Percentiles rank a stretch among this genome's conserved stretches.
phyloP scores from a whole-genome alignment of 2,888 invertebrate genomes.

The Hermodice carunculata region DNA sequence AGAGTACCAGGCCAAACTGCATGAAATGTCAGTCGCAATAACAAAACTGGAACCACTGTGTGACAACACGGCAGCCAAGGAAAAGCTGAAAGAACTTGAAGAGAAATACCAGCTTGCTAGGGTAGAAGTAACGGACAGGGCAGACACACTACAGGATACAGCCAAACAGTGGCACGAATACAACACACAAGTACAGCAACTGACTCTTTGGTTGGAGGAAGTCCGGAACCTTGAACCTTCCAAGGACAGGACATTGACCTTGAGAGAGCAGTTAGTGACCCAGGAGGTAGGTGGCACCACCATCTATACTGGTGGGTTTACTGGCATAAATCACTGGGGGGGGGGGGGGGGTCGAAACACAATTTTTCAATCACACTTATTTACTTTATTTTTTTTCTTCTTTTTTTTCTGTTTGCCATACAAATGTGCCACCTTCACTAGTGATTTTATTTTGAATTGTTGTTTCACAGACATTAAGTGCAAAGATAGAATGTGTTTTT shows the following conservation, averaged over 20 bases:
- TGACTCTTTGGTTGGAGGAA: slow-evolving; percentile 90
- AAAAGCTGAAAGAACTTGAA: not conserved
- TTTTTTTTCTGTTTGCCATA: no score
- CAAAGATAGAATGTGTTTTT: no score
- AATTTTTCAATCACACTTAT: no score
- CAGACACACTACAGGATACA: slow-evolving; percentile 87
- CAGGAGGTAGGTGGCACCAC: slow-evolving; percentile 6
- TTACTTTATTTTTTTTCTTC: no score
- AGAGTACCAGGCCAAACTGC: not conserved
- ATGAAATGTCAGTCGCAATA: not conserved
- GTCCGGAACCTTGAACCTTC: no score
- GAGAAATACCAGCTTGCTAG: not conserved
- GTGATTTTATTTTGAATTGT: no score
- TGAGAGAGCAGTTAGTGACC: not conserved
- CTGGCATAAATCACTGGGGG: no score
- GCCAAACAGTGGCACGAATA: slow-evolving; percentile 97
- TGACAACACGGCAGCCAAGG: not conserved
- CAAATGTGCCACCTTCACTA: no score
- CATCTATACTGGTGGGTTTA: no score
- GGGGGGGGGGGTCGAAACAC: no score
- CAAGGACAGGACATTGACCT: not conserved
- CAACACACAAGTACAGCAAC: slow-evolving; percentile 92
- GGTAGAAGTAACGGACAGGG: slow-evolving; percentile 24
- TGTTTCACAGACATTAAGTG: no score
- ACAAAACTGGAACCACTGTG: not conserved